Conservation (phyloP, 2,888 invertebrate genomes). For the Campoplex capitator region DNA sequence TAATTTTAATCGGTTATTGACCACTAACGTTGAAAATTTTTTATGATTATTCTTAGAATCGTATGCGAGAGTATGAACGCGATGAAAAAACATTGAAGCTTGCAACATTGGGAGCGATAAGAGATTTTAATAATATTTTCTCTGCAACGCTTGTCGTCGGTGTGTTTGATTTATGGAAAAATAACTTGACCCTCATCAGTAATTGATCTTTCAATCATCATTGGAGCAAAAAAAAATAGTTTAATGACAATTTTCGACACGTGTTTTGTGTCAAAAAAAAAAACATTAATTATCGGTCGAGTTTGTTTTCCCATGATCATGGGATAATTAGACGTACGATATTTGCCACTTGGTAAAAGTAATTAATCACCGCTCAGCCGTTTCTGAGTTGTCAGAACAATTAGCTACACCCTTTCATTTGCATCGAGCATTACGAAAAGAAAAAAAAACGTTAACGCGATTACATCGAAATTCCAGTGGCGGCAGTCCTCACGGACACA, state of each 20-base stretch:
- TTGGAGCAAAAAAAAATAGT: constrained; percentile 37
- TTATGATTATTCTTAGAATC: constrained; percentile 31
- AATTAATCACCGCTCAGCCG: constrained; percentile 76
- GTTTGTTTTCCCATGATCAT: constrained; percentile 50
- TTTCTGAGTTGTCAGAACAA: constrained; percentile 69
- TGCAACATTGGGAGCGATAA: constrained; percentile 32
- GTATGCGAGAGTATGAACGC: constrained; percentile 17
- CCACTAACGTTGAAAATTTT: constrained; percentile 62
- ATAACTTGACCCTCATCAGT: not conserved
- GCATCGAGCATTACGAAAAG: constrained; percentile 60
- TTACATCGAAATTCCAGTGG: constrained; percentile 61
- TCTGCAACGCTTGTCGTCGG: not conserved
- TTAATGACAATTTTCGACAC: constrained; percentile 46
- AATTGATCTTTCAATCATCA: constrained; percentile 54
- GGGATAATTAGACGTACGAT: constrained; percentile 61
- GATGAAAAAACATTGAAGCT: constrained; percentile 42
- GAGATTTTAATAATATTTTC: constrained; percentile 13
- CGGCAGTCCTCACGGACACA: not conserved
- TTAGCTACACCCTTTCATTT: constrained; percentile 72
- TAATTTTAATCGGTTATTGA: constrained; percentile 79
- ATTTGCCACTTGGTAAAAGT: constrained; percentile 63
- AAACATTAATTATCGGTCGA: constrained; percentile 43
- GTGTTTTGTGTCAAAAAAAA: constrained; percentile 28
- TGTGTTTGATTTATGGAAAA: constrained; percentile 14
- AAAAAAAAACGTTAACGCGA: constrained; percentile 63